Evolutionary conservation across 1,140 invertebrate genomes (phyloP).

Genomic region (Agraylea sexmaculata): DNA sequence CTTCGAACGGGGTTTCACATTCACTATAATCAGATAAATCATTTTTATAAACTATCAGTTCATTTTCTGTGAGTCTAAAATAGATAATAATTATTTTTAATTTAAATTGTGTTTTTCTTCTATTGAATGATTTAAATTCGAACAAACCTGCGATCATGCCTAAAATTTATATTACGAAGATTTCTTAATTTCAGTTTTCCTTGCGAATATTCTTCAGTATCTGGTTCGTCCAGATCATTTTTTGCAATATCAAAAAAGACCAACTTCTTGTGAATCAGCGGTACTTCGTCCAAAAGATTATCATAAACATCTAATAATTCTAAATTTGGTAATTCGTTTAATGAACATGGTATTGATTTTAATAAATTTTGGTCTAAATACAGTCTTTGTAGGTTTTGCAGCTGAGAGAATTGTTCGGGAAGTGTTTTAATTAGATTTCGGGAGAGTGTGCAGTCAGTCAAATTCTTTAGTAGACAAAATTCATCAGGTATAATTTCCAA

Average conservation of each 20-base stretch:
- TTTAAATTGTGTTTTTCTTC: too few relatives aligned
- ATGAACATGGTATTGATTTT: conserved; percentile 3
- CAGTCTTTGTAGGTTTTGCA: conserved; percentile 4
- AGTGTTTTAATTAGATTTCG: conserved; percentile 7
- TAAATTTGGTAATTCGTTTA: conserved; percentile 8
- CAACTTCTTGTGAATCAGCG: not conserved
- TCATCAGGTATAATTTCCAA: conserved; percentile 6
- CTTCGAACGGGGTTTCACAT: too few relatives aligned
- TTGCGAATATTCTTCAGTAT: conserved; percentile 3
- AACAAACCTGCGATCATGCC: too few relatives aligned
- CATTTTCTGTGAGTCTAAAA: too few relatives aligned
- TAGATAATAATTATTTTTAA: too few relatives aligned
- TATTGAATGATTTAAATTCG: too few relatives aligned
- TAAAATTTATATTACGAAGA: too few relatives aligned
- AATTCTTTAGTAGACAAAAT: conserved; percentile 7
- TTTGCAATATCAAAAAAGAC: conserved; percentile 10
- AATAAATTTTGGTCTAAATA: conserved; percentile 13
- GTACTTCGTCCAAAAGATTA: conserved; percentile 8
- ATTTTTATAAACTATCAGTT: too few relatives aligned
- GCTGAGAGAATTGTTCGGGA: conserved; percentile 4
- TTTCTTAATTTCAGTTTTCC: conserved; percentile 8
- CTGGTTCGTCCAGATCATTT: conserved; percentile 11
- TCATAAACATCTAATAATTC: conserved; percentile 12
- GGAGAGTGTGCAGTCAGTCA: conserved; percentile 11
- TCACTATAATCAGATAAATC: too few relatives aligned